Base-by-base conservation (phyloP, 2,797 vertebrate species). In the Knipowitschia caucasica region DNA sequence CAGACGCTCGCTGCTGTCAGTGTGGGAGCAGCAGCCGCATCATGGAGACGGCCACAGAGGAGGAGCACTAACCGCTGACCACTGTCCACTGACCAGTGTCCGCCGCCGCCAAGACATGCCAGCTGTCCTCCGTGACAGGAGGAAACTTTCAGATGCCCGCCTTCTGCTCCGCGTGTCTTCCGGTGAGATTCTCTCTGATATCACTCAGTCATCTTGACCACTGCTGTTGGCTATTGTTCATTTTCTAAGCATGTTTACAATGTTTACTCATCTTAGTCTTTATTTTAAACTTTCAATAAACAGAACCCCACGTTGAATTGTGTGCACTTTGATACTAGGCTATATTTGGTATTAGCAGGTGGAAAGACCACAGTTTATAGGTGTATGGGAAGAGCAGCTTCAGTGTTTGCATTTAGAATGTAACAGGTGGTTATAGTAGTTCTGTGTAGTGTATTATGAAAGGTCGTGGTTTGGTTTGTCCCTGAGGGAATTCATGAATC, bases 51-150 rank as follows among this genome's bases (percentile, higher is more conserved):
- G 83, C 86, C 68, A 50, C 77, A 75, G 66, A 58, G 66, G 73
- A n/a, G 71, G 60, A 64, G 50, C 59, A 11, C 53, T 84, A 82
- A 88, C 59, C 77, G 80, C 40, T 61, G 60, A 64, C 52, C 59
- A 11, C 53, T 84, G 83, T 87, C 59, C 77, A 81, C 40, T 61
- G n/a, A n/a, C n/a, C n/a, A n/a, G n/a, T n/a, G n/a, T n/a, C n/a
- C n/a, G n/a, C n/a, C n/a, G 64, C 43, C 65, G 66, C 66, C 73
- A 81, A 85, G 90, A 78, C 81, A 89, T 90, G 87, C 89, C 88
- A 68, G 85, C 87, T 58, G 80, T 80, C 46, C 79, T 84, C 70
- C 62, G 62, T 40, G 80, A 69, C 73, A 86, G 80, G 78, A 76
- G 79, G 77, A 83, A 88, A 88, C 84, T 88, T 87, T 82, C 77